Evolutionary conservation across 64 coral and sea anemone genomes (phyloP).

Genomic region (Orbicella faveolata): DNA sequence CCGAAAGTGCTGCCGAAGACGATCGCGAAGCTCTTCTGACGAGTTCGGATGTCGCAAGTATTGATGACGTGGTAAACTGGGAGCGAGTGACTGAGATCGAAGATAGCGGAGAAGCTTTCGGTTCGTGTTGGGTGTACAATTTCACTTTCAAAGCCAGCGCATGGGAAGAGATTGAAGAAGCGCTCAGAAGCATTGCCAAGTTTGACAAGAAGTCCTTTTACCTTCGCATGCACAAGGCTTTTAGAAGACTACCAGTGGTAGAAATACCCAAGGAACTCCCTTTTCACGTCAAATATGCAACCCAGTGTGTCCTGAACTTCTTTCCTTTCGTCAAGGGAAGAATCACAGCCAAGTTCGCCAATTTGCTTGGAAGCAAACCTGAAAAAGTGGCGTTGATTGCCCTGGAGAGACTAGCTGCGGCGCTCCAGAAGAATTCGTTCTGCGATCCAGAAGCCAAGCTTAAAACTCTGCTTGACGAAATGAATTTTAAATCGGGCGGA

Average conservation of each 20-base stretch:
- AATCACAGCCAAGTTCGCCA: slow-evolving; percentile 36
- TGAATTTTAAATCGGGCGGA: slow-evolving; percentile 33
- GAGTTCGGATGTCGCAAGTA: slow-evolving; percentile 40
- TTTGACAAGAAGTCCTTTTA: slow-evolving; percentile 73
- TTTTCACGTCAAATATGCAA: slow-evolving; percentile 65
- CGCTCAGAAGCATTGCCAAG: slow-evolving; percentile 18
- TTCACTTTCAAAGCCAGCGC: slow-evolving; percentile 38
- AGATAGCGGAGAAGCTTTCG: slow-evolving; percentile 54
- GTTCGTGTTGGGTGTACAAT: slow-evolving; percentile 60
- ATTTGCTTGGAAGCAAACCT: slow-evolving; percentile 48
- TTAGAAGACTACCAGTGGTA: slow-evolving; percentile 14
- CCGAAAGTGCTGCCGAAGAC: slow-evolving; percentile 29
- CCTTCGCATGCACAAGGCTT: slow-evolving; percentile 11
- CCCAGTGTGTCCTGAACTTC: slow-evolving; percentile 59
- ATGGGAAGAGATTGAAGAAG: slow-evolving; percentile 23
- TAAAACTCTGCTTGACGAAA: slow-evolving; percentile 53
- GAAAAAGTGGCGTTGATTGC: slow-evolving; percentile 51
- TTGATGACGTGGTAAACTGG: slow-evolving; percentile 57
- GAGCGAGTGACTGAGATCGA: slow-evolving; percentile 55
- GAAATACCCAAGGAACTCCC: slow-evolving; percentile 34
- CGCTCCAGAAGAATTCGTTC: slow-evolving; percentile 72
- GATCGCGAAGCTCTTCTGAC: slow-evolving; percentile 36
- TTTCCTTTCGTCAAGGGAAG: slow-evolving; percentile 67
- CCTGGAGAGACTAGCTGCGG: slow-evolving; percentile 48
- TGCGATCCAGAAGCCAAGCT: slow-evolving; percentile 68